Conservation (phyloP, 2,113 vertebrate species). For the Podilymbus podiceps region DNA sequence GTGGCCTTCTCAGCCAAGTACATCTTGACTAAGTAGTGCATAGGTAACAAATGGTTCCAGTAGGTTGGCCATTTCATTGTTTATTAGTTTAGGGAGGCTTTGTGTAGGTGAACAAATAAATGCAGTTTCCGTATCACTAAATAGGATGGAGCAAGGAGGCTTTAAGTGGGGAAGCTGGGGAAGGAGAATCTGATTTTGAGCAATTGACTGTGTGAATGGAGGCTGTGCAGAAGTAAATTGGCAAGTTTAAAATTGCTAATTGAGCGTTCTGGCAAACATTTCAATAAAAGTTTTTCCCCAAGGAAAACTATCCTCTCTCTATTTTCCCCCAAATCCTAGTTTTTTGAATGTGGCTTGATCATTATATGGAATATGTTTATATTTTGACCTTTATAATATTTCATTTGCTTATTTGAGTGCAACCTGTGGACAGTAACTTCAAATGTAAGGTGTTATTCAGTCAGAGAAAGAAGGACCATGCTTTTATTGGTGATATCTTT, state of each 20-base stretch:
- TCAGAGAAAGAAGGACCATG: neutral
- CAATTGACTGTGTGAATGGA: neutral
- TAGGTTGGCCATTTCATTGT: neutral
- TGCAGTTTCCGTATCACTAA: neutral
- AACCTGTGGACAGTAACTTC: neutral
- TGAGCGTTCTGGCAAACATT: neutral
- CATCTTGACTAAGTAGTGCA: neutral
- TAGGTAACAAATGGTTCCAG: neutral
- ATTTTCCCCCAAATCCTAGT: neutral
- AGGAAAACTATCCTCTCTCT: neutral
- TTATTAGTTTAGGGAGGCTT: neutral
- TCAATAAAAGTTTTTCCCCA: neutral
- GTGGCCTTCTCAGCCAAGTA: neutral
- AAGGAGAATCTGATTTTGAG: neutral
- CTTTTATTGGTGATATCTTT: neutral
- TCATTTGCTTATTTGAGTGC: neutral
- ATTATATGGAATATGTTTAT: accelerated
- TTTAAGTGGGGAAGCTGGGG: neutral
- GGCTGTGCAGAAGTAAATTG: neutral
- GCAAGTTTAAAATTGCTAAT: neutral
- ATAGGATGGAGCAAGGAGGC: neutral
- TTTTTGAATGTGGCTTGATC: neutral
- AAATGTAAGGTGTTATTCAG: neutral
- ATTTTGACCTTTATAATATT: neutral
- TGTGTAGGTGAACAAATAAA: neutral